Evolutionary conservation across 2,113 vertebrate genomes (phyloP).

Genomic region (Vulpes ferrilata): DNA sequence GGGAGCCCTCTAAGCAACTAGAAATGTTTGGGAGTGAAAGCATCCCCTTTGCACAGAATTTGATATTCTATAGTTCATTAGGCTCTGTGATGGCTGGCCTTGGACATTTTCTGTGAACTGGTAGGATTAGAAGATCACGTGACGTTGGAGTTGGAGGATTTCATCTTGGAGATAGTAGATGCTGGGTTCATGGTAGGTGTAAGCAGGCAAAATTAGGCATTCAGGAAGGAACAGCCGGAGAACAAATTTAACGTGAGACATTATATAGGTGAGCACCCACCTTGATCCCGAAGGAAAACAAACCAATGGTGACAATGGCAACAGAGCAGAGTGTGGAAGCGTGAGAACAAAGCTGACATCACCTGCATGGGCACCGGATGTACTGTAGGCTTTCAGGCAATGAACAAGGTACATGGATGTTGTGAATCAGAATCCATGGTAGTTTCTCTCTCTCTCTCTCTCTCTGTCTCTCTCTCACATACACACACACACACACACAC

Average conservation of each 20-base stretch:
- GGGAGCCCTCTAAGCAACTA: neutral
- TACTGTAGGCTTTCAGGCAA: too few relatives aligned
- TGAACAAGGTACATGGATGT: neutral
- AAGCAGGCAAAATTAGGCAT: neutral
- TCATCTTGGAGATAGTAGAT: too few relatives aligned
- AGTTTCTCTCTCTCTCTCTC: neutral
- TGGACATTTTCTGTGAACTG: neutral
- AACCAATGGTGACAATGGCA: neutral
- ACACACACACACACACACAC: neutral
- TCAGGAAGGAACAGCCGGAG: neutral
- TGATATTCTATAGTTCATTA: neutral
- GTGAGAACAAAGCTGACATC: neutral
- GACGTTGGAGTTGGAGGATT: neutral
- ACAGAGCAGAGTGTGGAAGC: neutral
- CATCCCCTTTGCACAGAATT: neutral
- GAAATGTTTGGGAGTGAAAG: neutral
- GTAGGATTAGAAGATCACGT: neutral
- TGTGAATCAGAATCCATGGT: neutral
- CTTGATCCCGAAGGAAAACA: neutral
- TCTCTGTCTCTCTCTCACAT: too few relatives aligned
- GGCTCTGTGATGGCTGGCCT: neutral
- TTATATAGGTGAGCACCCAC: neutral
- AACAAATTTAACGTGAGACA: neutral
- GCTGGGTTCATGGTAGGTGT: neutral
- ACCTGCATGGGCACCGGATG: neutral